phyloP scores from a whole-genome alignment of 2,888 invertebrate species.

The Drosophila longiperda region DNA sequence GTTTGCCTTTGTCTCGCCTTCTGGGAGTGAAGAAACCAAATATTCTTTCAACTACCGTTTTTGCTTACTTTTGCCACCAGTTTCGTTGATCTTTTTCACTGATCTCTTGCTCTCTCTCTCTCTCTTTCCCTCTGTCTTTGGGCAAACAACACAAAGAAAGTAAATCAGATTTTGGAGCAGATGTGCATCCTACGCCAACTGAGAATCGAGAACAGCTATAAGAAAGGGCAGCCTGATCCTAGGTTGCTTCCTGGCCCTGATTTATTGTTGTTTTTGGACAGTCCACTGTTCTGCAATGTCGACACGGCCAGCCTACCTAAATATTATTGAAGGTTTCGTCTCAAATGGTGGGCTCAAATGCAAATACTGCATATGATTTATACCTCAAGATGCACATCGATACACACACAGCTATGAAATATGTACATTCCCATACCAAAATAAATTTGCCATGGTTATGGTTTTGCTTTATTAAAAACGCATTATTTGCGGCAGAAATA shows the following conservation, averaged over 20 bases:
- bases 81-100: conserved; percentile 65
- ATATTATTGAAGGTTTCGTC: conserved; percentile 58
- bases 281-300: conserved; percentile 47
- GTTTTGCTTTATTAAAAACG: conserved; percentile 63
- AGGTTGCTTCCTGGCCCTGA: conserved; percentile 41
- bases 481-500: conserved; percentile 48
- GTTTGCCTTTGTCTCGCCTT: conserved; percentile 59
- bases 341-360: conserved; percentile 51
- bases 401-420: neutral
- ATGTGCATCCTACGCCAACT: conserved; percentile 57
- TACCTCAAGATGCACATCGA: conserved; percentile 1
- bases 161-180: conserved; percentile 78
- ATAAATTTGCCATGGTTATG: conserved; percentile 41
- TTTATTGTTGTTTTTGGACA: conserved; percentile 52
- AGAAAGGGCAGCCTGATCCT: conserved; percentile 18
- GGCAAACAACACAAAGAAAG: conserved; percentile 69
- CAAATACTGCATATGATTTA: conserved; percentile 61
- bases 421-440: conserved; percentile 12
- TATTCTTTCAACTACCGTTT: conserved; percentile 47
- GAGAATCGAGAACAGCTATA: conserved; percentile 14
- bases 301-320: conserved; percentile 73
- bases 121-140: neutral
- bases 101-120: conserved; percentile 27
- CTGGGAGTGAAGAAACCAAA: conserved; percentile 40
- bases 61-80: conserved; percentile 64